Conservation (phyloP, 2,797 vertebrate genomes). For the Liasis olivaceus region DNA sequence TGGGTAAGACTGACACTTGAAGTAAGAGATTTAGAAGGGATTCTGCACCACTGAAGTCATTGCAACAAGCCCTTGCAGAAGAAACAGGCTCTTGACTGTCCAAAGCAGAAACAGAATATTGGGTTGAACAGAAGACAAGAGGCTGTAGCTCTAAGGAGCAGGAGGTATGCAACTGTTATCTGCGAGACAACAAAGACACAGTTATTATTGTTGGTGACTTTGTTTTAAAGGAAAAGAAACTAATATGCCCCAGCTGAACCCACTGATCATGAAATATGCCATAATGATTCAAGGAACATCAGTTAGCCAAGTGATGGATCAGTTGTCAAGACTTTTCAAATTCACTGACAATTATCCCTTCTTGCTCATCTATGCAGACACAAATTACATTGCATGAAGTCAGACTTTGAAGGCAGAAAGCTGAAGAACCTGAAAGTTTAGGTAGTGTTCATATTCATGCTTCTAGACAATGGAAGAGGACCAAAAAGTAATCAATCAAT, state of each 20-base stretch:
- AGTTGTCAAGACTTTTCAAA: neutral
- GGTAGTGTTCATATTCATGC: neutral
- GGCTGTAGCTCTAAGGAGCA: neutral
- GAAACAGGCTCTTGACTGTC: neutral
- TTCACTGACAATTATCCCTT: neutral
- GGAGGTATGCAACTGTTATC: neutral
- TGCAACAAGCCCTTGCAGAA: neutral
- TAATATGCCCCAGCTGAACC: neutral
- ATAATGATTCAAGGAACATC: neutral
- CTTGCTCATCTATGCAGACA: neutral
- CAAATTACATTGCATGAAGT: neutral
- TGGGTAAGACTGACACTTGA: neutral
- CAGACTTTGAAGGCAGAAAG: neutral
- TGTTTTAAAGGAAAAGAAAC: neutral
- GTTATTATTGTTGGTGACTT: neutral
- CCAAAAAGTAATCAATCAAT: neutral
- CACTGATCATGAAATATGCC: neutral
- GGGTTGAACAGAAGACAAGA: neutral
- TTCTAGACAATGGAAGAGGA: neutral
- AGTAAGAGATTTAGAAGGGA: neutral
- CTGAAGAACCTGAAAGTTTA: neutral
- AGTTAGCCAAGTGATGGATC: neutral
- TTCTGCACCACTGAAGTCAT: neutral
- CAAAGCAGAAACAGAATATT: neutral
- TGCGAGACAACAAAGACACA: neutral